Conservation (phyloP, 1,140 invertebrate genomes). For the Caenorhabditis briggsae region DNA sequence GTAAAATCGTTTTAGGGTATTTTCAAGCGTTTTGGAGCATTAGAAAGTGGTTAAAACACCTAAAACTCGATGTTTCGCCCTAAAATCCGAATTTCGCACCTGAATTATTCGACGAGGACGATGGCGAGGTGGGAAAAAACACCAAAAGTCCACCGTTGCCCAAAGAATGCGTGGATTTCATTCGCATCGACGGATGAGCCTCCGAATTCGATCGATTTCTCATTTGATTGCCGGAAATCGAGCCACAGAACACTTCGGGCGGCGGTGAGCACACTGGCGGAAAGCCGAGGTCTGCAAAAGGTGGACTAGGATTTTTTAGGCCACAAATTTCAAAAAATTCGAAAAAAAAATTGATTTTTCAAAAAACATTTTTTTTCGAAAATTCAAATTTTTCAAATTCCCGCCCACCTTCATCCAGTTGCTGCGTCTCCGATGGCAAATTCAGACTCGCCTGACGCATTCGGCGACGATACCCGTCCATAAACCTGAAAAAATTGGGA, state of each 20-base stretch:
- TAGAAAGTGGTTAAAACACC: too few relatives aligned
- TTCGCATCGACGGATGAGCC: not conserved
- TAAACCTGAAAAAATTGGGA: slow-evolving; percentile 54
- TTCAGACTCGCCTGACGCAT: slow-evolving; percentile 37
- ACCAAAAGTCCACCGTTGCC: slow-evolving; percentile 27
- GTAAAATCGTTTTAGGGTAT: not conserved
- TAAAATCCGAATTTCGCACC: not conserved
- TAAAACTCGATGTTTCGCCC: too few relatives aligned
- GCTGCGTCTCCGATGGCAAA: slow-evolving; percentile 23
- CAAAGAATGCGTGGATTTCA: slow-evolving; percentile 15
- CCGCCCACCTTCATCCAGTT: slow-evolving; percentile 13
- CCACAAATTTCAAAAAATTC: too few relatives aligned
- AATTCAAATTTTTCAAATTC: too few relatives aligned
- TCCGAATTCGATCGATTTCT: slow-evolving; percentile 36
- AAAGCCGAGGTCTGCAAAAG: slow-evolving; percentile 55
- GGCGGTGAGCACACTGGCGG: slow-evolving; percentile 58
- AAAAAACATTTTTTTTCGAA: too few relatives aligned
- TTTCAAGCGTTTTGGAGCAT: not conserved
- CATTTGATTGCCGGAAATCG: slow-evolving; percentile 31
- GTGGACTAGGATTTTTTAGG: not conserved
- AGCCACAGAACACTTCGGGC: slow-evolving; percentile 42
- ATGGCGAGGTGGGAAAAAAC: slow-evolving; percentile 21
- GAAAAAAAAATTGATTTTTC: too few relatives aligned
- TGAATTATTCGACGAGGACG: slow-evolving; percentile 16
- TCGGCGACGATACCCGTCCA: slow-evolving; percentile 17